These are phyloP conservation scores for Enteromius afrohamiltoni DNA, from an alignment of 2,797 vertebrate genomes.

Conservation along the genomic window DNA sequence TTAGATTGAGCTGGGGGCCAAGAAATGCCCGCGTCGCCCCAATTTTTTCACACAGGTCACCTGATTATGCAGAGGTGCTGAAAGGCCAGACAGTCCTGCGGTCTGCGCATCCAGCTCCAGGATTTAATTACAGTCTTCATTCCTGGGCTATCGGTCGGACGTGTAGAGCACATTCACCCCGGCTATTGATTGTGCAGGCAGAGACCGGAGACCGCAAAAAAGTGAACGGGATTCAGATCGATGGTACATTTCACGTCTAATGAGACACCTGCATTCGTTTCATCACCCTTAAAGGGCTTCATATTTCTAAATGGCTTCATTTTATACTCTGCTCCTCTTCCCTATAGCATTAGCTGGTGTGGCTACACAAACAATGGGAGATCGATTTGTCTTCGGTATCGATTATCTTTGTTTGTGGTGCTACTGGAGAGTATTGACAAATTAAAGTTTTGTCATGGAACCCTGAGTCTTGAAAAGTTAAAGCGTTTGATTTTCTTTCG, in stretches of 20 bases:
- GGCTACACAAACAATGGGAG: slow-evolving; percentile 69
- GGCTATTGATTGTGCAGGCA: slow-evolving; percentile 72
- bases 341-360: slow-evolving; percentile 60
- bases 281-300: slow-evolving; percentile 69
- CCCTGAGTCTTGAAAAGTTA: slow-evolving; percentile 44
- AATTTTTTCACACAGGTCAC: slow-evolving; percentile 40
- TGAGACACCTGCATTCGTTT: slow-evolving; percentile 77
- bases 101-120: slow-evolving; percentile 67
- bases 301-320: slow-evolving; percentile 65
- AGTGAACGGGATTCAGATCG: slow-evolving; percentile 69
- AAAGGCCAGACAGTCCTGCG: slow-evolving; percentile 66
- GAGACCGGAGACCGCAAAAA: slow-evolving; percentile 64
- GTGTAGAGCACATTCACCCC: slow-evolving; percentile 66
- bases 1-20: slow-evolving; percentile 12
- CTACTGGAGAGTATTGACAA: slow-evolving; percentile 57
- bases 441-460: slow-evolving; percentile 56
- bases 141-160: slow-evolving; percentile 60
- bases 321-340: slow-evolving; percentile 61
- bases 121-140: slow-evolving; percentile 76
- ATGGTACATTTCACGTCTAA: slow-evolving; percentile 79
- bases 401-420: slow-evolving; percentile 63
- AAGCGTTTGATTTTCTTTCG: slow-evolving; percentile 15
- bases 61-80: slow-evolving; percentile 68
- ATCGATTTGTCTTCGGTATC: slow-evolving; percentile 64
- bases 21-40: background rate